These are phyloP conservation scores for Beroe forskalii DNA, from an alignment of 37 sponge, comb jelly and placozoan genomes.

Conservation along the genomic window DNA sequence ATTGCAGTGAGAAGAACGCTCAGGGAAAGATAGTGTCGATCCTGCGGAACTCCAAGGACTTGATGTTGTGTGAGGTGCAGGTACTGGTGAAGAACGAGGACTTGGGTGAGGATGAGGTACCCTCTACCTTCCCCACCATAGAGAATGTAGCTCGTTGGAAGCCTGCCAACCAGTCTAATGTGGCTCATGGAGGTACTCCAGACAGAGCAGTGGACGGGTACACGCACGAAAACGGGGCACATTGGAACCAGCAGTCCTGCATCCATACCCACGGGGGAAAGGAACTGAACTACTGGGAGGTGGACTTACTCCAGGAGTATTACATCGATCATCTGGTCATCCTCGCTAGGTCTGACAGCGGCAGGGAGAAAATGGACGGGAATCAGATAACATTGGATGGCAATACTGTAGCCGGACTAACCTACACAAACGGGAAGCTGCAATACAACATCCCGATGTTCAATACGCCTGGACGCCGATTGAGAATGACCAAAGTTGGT, in stretches of 20 bases:
- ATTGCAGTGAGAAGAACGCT: background rate
- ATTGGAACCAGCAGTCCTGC: constrained; percentile 11
- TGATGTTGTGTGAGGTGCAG: constrained; percentile 9
- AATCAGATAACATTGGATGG: background rate
- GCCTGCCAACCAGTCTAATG: constrained; percentile 1
- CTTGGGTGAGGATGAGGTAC: constrained; percentile 29
- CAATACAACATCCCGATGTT: background rate
- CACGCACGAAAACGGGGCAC: background rate
- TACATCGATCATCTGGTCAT: background rate
- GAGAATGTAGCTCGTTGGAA: constrained; percentile 36
- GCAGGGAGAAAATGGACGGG: constrained; percentile 21
- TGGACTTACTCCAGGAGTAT: constrained; percentile 37
- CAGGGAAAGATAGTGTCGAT: background rate
- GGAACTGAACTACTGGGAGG: constrained; percentile 42
- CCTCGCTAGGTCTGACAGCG: constrained; percentile 3
- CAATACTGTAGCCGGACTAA: constrained; percentile 2
- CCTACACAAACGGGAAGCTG: background rate
- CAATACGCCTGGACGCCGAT: background rate
- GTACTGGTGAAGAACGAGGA: constrained; percentile 17
- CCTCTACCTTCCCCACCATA: background rate
- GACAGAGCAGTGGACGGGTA: constrained; percentile 46
- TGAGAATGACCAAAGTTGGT: background rate
- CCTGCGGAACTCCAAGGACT: background rate
- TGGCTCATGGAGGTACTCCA: background rate
- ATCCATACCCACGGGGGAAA: background rate